Conservation (phyloP, 2,113 vertebrate genomes). For the Ifrita kowaldi region DNA sequence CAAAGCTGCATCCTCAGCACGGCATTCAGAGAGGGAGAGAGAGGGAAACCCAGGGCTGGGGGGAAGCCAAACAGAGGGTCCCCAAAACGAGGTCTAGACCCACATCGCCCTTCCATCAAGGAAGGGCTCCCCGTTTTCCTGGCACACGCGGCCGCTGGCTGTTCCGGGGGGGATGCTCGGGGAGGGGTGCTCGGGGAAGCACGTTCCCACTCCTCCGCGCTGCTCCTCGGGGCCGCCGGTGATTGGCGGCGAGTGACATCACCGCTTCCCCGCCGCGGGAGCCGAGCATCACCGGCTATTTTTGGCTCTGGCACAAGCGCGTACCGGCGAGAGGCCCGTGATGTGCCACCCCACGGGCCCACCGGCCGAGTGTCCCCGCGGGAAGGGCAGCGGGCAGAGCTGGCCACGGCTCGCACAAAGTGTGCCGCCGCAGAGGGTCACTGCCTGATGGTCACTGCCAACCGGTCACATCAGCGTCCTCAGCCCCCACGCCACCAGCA, state of each 20-base stretch:
- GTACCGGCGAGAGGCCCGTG: conserved; percentile 60
- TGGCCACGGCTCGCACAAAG: neutral
- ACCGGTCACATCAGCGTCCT: too few relatives aligned
- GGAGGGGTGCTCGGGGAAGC: conserved; percentile 35
- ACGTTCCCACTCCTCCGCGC: conserved; percentile 54
- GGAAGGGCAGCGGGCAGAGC: neutral
- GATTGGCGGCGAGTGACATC: conserved; percentile 83
- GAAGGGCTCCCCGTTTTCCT: neutral
- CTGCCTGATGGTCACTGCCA: fast-evolving
- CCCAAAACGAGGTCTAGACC: neutral
- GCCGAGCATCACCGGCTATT: conserved; percentile 77
- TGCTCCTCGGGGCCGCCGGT: conserved; percentile 64
- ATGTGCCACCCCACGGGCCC: conserved; percentile 15
- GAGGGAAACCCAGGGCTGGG: neutral
- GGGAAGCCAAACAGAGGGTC: neutral
- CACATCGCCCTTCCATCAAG: neutral
- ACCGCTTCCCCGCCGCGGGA: conserved; percentile 76
- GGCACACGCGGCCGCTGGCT: neutral
- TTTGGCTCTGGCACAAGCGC: conserved; percentile 74
- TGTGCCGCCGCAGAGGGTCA: neutral
- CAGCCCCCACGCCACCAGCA: neutral
- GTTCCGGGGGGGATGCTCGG: neutral
- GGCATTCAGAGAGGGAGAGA: neutral
- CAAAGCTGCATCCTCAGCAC: conserved; percentile 31
- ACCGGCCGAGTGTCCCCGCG: neutral